Percentiles rank a stretch among this genome's conserved stretches.
Conservation (phyloP, 2,888 invertebrate species). For the Lasioglossum leucozonium region DNA sequence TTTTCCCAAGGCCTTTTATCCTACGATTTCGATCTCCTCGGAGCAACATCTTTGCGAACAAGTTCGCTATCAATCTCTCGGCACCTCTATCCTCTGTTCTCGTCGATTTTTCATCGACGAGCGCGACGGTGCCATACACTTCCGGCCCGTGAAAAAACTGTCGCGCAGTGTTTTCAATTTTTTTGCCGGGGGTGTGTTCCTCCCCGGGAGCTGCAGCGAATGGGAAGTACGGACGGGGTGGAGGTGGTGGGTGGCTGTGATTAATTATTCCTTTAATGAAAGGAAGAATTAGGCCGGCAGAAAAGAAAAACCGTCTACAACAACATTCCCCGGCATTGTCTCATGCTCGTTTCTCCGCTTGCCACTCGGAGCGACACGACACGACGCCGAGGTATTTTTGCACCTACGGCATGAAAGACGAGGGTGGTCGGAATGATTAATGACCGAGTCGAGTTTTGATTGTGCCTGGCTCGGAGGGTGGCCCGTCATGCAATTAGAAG, state of each 20-base stretch:
- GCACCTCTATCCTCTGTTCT: not conserved
- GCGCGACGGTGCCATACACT: not conserved
- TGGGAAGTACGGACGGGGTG: conserved; percentile 19
- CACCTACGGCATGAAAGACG: conserved; percentile 67
- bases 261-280: conserved; percentile 61
- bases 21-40: not conserved
- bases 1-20: not conserved
- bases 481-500: conserved; percentile 83
- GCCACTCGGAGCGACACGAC: conserved; percentile 57
- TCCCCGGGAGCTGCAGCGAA: conserved; percentile 23
- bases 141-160: conserved; percentile 21
- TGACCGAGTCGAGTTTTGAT: conserved; percentile 81
- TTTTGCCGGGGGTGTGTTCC: not conserved
- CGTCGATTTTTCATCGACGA: conserved; percentile 8
- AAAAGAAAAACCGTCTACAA: conserved; percentile 51
- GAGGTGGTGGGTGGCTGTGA: conserved; percentile 31
- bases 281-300: conserved; percentile 58
- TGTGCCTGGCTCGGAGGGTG: conserved; percentile 74
- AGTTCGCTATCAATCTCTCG: not conserved
- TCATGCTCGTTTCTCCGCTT: conserved; percentile 46
- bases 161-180: conserved; percentile 15
- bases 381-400: conserved; percentile 64
- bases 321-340: conserved; percentile 67
- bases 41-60: conserved; percentile 3
- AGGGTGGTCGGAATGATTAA: conserved; percentile 77